Evolutionary conservation across 2,113 vertebrate species (phyloP).

Genomic region (Oophaga pumilio): DNA sequence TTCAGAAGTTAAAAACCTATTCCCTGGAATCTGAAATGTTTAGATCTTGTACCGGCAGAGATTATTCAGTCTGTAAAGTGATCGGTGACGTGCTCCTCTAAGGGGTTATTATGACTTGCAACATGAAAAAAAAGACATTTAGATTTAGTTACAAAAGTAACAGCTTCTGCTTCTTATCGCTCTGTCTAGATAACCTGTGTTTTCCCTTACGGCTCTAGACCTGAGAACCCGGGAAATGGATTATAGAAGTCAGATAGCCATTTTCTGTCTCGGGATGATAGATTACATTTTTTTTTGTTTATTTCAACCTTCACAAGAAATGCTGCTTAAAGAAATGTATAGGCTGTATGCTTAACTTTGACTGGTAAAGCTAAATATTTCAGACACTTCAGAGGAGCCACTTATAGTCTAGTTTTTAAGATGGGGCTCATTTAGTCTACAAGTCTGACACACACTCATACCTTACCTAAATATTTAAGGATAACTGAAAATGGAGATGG

Average conservation of each 20-base stretch:
- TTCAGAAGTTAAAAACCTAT: not conserved
- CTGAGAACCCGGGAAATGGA: slow-evolving; percentile 61
- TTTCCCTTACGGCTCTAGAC: slow-evolving; percentile 59
- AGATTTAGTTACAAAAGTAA: slow-evolving; percentile 62
- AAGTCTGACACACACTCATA: slow-evolving; percentile 58
- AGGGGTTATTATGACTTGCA: slow-evolving; percentile 59
- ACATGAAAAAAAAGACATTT: slow-evolving; percentile 62
- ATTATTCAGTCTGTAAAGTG: slow-evolving; percentile 53
- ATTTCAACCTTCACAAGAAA: slow-evolving; percentile 64
- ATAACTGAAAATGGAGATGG: slow-evolving; percentile 32
- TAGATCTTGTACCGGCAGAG: slow-evolving; percentile 40
- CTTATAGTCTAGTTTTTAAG: slow-evolving; percentile 47
- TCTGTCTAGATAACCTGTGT: slow-evolving; percentile 62
- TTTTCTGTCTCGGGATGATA: slow-evolving; percentile 61
- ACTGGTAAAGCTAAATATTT: slow-evolving; percentile 60
- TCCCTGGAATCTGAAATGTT: slow-evolving; percentile 28
- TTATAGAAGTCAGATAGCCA: slow-evolving; percentile 59
- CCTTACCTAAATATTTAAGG: slow-evolving; percentile 54
- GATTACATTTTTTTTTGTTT: slow-evolving; percentile 63
- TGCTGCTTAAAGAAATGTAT: slow-evolving; percentile 60
- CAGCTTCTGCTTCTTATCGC: slow-evolving; percentile 64
- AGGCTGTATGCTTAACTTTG: slow-evolving; percentile 61
- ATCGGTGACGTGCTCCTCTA: slow-evolving; percentile 40
- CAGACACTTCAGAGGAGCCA: slow-evolving; percentile 55
- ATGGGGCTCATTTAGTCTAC: slow-evolving; percentile 56